These are phyloP conservation scores for Trichomalopsis sarcophagae DNA, from an alignment of 1,140 invertebrate genomes.

Conservation along the genomic window DNA sequence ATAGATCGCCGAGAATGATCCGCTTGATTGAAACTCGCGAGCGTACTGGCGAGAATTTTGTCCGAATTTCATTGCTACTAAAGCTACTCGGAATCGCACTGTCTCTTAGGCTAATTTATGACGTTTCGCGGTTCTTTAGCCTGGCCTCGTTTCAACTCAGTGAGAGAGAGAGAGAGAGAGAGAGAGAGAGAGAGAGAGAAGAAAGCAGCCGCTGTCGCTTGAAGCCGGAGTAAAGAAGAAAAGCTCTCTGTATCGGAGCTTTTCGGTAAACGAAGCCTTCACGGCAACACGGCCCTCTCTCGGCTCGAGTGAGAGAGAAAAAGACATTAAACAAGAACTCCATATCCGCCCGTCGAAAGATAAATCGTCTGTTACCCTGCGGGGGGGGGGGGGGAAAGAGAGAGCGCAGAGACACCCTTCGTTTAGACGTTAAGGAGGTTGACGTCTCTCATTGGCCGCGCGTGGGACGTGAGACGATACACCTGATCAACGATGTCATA, in stretches of 20 bases:
- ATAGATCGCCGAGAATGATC: not conserved
- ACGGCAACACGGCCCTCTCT: not conserved
- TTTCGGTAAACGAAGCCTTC: not conserved
- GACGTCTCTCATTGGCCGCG: not conserved
- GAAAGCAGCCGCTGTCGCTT: no score
- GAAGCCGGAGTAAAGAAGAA: not conserved
- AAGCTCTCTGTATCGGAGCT: slow-evolving; percentile 18
- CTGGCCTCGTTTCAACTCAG: not conserved
- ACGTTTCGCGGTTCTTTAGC: not conserved
- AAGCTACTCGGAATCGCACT: no score
- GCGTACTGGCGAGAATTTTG: not conserved
- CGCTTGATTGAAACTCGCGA: not conserved
- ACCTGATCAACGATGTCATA: not conserved
- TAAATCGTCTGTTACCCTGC: slow-evolving; percentile 48
- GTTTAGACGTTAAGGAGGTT: not conserved
- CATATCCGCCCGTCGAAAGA: slow-evolving; percentile 46
- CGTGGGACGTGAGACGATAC: not conserved
- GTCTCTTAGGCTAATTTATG: not conserved
- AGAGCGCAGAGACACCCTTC: not conserved
- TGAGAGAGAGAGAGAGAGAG: not conserved
- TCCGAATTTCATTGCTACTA: not conserved
- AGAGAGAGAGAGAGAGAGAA: not conserved
- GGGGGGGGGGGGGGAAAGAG: not conserved
- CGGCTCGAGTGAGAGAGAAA: slow-evolving; percentile 39
- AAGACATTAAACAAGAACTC: slow-evolving; percentile 53